phyloP scores from a whole-genome alignment of 2,888 invertebrate genomes.

The Sphaerophoria rueppellii region DNA sequence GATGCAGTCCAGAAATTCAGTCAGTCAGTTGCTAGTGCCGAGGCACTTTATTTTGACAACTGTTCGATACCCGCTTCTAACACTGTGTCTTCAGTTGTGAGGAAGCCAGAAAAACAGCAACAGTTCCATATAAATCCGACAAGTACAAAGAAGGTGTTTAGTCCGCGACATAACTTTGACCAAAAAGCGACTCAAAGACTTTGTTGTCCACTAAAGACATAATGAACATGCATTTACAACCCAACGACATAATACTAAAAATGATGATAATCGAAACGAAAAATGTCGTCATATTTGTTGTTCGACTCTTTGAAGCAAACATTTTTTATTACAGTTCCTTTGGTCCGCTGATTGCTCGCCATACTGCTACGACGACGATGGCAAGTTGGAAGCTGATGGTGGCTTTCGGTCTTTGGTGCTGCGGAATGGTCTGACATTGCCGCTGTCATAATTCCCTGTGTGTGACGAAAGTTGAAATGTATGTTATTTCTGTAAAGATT shows the following conservation, averaged over 20 bases:
- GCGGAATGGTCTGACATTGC: constrained; percentile 60
- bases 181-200: constrained; percentile 44
- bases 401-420: constrained; percentile 33
- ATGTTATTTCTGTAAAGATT: constrained; percentile 71
- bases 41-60: too few relatives aligned
- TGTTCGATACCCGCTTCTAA: too few relatives aligned
- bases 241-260: constrained; percentile 73
- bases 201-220: constrained; percentile 63
- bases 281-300: constrained; percentile 74
- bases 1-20: too few relatives aligned
- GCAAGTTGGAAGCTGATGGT: constrained; percentile 29
- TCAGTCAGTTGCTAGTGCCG: too few relatives aligned
- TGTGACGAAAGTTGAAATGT: constrained; percentile 72
- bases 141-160: constrained; percentile 49
- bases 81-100: too few relatives aligned
- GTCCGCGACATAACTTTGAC: constrained; percentile 48
- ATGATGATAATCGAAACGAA: constrained; percentile 73
- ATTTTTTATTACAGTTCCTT: constrained; percentile 58
- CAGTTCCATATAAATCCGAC: constrained; percentile 26
- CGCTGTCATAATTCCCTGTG: constrained; percentile 72
- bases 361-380: neutral
- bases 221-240: constrained; percentile 73
- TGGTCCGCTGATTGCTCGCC: constrained; percentile 61
- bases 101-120: too few relatives aligned
- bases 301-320: constrained; percentile 49